These are phyloP conservation scores for Agrotis ipsilon DNA, from an alignment of 2,888 invertebrate genomes.

Conservation along the genomic window DNA sequence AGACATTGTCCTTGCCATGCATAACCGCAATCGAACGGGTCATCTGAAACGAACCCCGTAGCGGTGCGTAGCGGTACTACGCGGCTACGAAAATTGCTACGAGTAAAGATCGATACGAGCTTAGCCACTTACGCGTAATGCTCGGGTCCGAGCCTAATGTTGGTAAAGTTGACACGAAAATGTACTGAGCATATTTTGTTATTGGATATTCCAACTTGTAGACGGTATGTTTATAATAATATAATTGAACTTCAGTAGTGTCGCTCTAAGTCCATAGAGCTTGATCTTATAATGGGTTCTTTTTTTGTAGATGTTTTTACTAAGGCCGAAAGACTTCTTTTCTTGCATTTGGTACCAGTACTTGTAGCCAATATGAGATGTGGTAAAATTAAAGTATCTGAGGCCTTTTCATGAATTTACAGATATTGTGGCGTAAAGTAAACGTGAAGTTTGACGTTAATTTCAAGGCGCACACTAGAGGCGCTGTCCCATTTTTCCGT, in stretches of 20 bases:
- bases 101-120: constrained; percentile 39
- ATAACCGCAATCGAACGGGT: constrained; percentile 10
- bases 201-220: not conserved
- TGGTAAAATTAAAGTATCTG: not conserved
- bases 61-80: constrained; percentile 26
- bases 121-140: constrained; percentile 28
- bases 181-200: constrained; percentile 5
- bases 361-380: not conserved
- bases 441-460: no score
- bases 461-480: no score
- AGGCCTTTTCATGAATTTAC: no score
- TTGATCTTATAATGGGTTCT: not conserved
- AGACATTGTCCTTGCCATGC: not conserved
- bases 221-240: not conserved
- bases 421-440: no score
- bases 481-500: no score
- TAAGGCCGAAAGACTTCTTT: not conserved
- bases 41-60: not conserved
- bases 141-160: constrained; percentile 28
- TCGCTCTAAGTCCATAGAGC: not conserved
- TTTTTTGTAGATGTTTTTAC: not conserved
- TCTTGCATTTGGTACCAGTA: not conserved
- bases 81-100: constrained; percentile 48
- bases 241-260: constrained; percentile 6
- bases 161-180: not conserved